Conservation (phyloP, 30 jellyfish, hydroid and myxozoan species). For the Aurelia aurita region DNA sequence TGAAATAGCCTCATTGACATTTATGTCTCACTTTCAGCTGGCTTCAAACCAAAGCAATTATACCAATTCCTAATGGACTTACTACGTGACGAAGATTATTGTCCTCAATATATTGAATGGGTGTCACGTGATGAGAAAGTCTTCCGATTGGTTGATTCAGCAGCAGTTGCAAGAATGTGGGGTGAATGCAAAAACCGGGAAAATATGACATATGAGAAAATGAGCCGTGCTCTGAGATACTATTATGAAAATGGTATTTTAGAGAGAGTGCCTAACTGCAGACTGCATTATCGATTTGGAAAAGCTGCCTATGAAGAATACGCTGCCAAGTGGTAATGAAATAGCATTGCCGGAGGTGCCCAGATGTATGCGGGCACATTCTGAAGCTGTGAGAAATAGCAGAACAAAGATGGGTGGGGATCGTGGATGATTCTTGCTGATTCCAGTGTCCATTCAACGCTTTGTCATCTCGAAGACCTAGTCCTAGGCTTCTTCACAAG, state of each 20-base stretch:
- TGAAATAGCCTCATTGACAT: background rate
- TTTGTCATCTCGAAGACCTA: too few relatives aligned
- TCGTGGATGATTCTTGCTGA: too few relatives aligned
- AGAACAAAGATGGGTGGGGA: too few relatives aligned
- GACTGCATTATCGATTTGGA: slow-evolving; percentile 83
- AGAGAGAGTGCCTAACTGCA: slow-evolving; percentile 84
- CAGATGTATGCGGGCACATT: slow-evolving; percentile 1
- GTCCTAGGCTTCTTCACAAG: too few relatives aligned
- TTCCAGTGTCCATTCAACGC: too few relatives aligned
- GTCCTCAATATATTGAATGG: slow-evolving; percentile 83
- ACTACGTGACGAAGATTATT: slow-evolving; percentile 65
- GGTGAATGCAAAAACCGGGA: slow-evolving; percentile 89
- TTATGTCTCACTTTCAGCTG: slow-evolving; percentile 3
- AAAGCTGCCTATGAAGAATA: slow-evolving; percentile 75
- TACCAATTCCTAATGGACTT: slow-evolving; percentile 80
- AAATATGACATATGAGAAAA: slow-evolving; percentile 85
- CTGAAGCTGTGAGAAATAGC: background rate
- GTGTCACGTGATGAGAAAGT: slow-evolving; percentile 86
- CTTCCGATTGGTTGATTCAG: slow-evolving; percentile 86
- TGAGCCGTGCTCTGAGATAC: slow-evolving; percentile 87
- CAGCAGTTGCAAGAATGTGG: slow-evolving; percentile 91
- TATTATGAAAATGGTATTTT: slow-evolving; percentile 83
- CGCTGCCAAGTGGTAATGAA: slow-evolving; percentile 61
- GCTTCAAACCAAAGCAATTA: slow-evolving; percentile 68
- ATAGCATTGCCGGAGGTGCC: background rate